Evolutionary conservation across 2,888 invertebrate species (phyloP), one percentile per base, ranked within the genome.

Genomic region (Drosophila recens): DNA sequence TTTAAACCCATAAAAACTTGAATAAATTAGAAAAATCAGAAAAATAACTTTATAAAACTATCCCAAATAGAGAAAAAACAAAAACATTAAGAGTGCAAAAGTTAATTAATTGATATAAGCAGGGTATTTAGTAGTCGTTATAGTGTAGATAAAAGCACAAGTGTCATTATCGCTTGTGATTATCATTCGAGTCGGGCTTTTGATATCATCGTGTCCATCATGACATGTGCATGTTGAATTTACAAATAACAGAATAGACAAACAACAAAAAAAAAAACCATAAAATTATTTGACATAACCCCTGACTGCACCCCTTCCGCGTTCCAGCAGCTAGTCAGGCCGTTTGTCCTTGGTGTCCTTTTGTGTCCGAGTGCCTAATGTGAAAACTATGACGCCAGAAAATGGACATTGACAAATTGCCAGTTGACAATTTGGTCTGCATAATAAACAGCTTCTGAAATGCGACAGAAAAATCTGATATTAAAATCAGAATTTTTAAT

Each of bases 391-490:
- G 79, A 72, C 72, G 46, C 36, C 46, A 49, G 15, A 45, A 45
- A 27, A 46, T 48, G 63, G 67, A 67, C 65, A 48, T 63, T 75
- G 78, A 80, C 69, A 73, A 77, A 77, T 80, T 58, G 59, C 78
- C 61, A 69, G 71, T 69, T 70, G 70, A 63, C 77, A 67, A 71
- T 70, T 64, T 59, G 72, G 33, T 56, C 34, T 65, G 78, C 75
- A 78, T 77, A 68, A 62, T 73, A 73, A 77, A 73, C 45, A 69
- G 63, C 40, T 38, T 56, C 13, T 27, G 27, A 51, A 59, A 45
- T 10, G 17, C 33, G 46, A 27, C 48, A 27, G 6, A 61, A 56
- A 52, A 66, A 68, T 42, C 17, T 23, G 13, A 52, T 33, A 57
- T 20, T 36, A 40, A 72, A 67, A 59, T 15, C 9, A 0, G 45